Evolutionary conservation across 2,797 vertebrate genomes (phyloP).

Genomic region (Labroides dimidiatus): DNA sequence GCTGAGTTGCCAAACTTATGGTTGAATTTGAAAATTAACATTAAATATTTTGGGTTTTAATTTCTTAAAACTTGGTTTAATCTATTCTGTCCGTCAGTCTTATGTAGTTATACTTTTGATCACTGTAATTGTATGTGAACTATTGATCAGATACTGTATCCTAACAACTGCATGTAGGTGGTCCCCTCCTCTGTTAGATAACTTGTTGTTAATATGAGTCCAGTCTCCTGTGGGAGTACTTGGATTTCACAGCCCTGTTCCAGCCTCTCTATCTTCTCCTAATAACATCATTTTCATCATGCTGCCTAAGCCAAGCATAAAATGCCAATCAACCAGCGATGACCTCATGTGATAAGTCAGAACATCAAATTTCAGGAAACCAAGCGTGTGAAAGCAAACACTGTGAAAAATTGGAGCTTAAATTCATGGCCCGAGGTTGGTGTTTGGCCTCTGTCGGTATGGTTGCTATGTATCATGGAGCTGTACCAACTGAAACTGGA

Average conservation of each 20-base stretch:
- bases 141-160: slow-evolving; percentile 10
- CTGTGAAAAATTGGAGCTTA: slow-evolving; percentile 25
- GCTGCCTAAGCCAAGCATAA: slow-evolving; percentile 18
- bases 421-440: background rate
- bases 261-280: slow-evolving; percentile 15
- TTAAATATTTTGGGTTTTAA: too few species aligned
- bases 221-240: slow-evolving; percentile 23
- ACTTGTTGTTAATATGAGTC: slow-evolving; percentile 26
- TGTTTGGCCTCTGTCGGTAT: slow-evolving; percentile 20
- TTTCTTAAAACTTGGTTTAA: background rate
- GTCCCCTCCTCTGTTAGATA: slow-evolving; percentile 31
- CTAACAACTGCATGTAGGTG: slow-evolving; percentile 22
- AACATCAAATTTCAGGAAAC: slow-evolving; percentile 13
- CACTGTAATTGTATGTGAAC: background rate
- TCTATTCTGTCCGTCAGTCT: background rate
- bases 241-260: slow-evolving; percentile 12
- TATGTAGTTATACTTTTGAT: background rate
- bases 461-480: slow-evolving; percentile 30
- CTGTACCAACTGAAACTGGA: slow-evolving; percentile 1
- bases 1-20: too few species aligned
- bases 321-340: slow-evolving; percentile 40
- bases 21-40: too few species aligned
- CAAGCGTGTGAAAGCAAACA: slow-evolving; percentile 38
- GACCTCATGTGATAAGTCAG: slow-evolving; percentile 56
- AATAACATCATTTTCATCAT: slow-evolving; percentile 34